Conservation (phyloP, 1,140 invertebrate genomes). For the Capitella teleta region DNA sequence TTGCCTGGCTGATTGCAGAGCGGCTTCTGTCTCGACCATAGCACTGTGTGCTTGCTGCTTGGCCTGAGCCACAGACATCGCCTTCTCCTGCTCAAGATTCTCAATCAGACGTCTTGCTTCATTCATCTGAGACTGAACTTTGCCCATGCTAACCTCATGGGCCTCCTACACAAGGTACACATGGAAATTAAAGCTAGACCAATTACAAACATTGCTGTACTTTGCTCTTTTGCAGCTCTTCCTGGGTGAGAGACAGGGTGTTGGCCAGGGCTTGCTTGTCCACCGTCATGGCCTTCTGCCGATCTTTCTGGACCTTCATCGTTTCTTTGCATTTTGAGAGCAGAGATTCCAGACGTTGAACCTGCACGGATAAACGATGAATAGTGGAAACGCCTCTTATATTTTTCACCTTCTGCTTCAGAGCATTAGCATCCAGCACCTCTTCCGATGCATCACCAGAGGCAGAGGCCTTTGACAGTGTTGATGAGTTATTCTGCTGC, state of each 20-base stretch:
- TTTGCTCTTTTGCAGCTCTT: constrained; percentile 17
- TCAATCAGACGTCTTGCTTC: constrained; percentile 31
- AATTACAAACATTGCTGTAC: neutral
- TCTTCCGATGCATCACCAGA: neutral
- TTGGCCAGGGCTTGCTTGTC: constrained; percentile 40
- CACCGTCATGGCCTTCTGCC: constrained; percentile 27
- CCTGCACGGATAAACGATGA: constrained; percentile 14
- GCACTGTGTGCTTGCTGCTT: constrained; percentile 28
- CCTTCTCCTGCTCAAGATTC: constrained; percentile 30
- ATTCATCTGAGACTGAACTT: constrained; percentile 29
- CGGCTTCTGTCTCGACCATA: constrained; percentile 49
- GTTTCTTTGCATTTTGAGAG: constrained; percentile 46
- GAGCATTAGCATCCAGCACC: neutral
- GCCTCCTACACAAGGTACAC: constrained; percentile 1
- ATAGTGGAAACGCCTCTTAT: neutral
- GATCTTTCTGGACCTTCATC: constrained; percentile 44
- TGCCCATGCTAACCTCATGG: constrained; percentile 10
- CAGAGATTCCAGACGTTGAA: constrained; percentile 42
- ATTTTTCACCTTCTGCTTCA: constrained; percentile 13
- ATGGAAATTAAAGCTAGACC: neutral
- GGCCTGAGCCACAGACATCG: constrained; percentile 30
- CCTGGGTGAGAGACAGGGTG: constrained; percentile 31
- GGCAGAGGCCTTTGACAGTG: neutral
- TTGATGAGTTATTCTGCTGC: neutral
- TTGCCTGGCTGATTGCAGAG: constrained; percentile 28